phyloP scores from a whole-genome alignment of 2,888 invertebrate species.

The Noctua janthe region DNA sequence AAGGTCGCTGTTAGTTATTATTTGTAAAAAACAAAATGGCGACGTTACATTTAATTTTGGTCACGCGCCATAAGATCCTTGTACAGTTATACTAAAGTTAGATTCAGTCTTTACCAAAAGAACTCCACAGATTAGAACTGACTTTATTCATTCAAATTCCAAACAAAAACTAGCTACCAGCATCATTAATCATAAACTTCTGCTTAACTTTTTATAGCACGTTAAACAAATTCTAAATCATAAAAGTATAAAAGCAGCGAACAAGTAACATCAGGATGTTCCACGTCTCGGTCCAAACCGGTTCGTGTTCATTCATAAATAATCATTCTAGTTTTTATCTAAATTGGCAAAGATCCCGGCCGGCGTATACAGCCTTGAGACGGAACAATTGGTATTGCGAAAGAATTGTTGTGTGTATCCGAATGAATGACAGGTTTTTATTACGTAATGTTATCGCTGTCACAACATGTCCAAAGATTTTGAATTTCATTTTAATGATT shows the following conservation, averaged over 20 bases:
- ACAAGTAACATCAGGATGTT: conserved; percentile 61
- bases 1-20: background rate
- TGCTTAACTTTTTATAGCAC: conserved; percentile 35
- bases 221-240: conserved; percentile 50
- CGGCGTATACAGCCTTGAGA: conserved; percentile 61
- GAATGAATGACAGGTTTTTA: conserved; percentile 54
- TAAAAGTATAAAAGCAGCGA: conserved; percentile 46
- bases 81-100: background rate
- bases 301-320: conserved; percentile 74
- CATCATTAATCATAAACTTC: conserved; percentile 33
- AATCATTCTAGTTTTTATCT: conserved; percentile 68
- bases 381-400: conserved; percentile 50
- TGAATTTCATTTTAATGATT: conserved; percentile 9
- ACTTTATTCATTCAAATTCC: conserved; percentile 16
- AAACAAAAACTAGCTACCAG: conserved; percentile 40
- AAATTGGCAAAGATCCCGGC: conserved; percentile 60
- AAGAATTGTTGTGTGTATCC: conserved; percentile 48
- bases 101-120: conserved; percentile 16
- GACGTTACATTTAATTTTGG: background rate
- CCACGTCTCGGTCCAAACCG: conserved; percentile 63
- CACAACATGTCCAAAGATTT: conserved; percentile 46
- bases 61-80: background rate
- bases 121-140: background rate
- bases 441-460: conserved; percentile 47
- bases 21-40: background rate